A percentile compares a stretch with the other conserved stretches of the same genome.
phyloP scores from a whole-genome alignment of 2,888 invertebrate species.

The Rapana venosa region DNA sequence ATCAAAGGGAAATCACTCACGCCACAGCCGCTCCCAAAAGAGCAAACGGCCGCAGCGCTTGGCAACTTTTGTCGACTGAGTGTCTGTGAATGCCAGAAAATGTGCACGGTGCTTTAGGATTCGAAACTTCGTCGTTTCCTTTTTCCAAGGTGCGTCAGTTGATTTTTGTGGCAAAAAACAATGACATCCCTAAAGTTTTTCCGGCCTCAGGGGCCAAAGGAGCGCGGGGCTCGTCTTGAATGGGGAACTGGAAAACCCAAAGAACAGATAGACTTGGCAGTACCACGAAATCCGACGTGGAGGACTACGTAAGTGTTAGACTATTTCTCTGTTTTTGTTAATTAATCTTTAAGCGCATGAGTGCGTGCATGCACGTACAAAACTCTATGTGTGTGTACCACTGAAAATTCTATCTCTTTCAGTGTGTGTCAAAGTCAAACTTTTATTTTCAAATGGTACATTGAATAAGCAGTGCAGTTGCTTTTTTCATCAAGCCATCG shows the following conservation, averaged over 20 bases:
- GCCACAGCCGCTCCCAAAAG: neutral
- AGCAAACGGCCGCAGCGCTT: slow-evolving; percentile 11
- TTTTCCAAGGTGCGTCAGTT: neutral
- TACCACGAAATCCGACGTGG: slow-evolving; percentile 48
- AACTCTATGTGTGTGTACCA: too few species aligned
- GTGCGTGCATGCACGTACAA: too few species aligned
- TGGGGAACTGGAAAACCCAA: slow-evolving; percentile 48
- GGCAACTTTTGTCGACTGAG: neutral
- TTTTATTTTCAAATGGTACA: too few species aligned
- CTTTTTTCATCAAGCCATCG: too few species aligned
- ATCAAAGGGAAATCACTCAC: slow-evolving; percentile 33
- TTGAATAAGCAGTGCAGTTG: too few species aligned
- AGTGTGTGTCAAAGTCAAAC: too few species aligned
- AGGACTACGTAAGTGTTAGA: slow-evolving; percentile 44
- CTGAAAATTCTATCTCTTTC: neutral
- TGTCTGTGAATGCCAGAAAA: neutral
- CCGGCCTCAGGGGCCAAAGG: neutral
- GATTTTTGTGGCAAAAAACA: neutral
- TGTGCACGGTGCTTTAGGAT: neutral
- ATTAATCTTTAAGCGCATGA: too few species aligned
- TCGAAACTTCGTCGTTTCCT: neutral
- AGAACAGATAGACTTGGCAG: slow-evolving; percentile 18
- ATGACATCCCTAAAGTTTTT: slow-evolving; percentile 41
- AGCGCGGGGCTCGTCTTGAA: neutral
- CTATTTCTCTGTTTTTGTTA: neutral